Base-by-base conservation (phyloP, 2,113 vertebrate species). In the Microtus richardsoni region DNA sequence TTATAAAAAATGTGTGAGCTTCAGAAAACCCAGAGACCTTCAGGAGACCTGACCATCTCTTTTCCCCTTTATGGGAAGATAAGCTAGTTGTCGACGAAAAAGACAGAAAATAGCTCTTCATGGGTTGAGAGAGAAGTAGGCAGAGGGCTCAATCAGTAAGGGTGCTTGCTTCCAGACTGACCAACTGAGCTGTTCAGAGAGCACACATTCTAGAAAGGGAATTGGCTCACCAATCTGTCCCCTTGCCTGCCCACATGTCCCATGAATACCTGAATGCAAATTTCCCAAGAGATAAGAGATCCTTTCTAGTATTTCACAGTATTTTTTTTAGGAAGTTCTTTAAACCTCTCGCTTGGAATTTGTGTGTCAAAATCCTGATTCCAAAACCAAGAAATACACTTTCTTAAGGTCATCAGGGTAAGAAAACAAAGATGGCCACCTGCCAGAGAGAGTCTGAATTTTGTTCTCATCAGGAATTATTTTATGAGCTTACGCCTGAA, bases 331-430 rank as follows among this genome's bases (percentile, higher is more conserved):
- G 60, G 75, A 73, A 82, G n/a, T 41, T 87, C 54, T 88, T 85
- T 71, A 47, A 71, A 91, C 44, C 9, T 6, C 16, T 94, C 36
- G 73, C 64, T 78, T 96, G 73, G 39, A 58, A 91, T 86, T 85
- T 82, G 68, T 24, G 73, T 24, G 33, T 36, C 70, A 88, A 82
- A 85, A 86, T 73, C 6, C 60, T 73, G 62, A 41, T 91, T 88
- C 82, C 49, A 84, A 95, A 85, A 86, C 6, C 28, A 79, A 10
- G 21, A 91, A 91, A 85, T 30, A 86, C 44, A 41, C 52, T 79
- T 95, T 89, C 28, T 95, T 22, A 62, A 88, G 60, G 44, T 91
- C 24, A 70, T 30, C 77, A 73, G 41, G 36, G 58, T 17, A 93
- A 77, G 68, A 93, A 84, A 77, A 26, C 5, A 58, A 85, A 93